These are phyloP conservation scores for Ochlodes sylvanus DNA, from an alignment of 2,888 invertebrate genomes.

Conservation along the genomic window DNA sequence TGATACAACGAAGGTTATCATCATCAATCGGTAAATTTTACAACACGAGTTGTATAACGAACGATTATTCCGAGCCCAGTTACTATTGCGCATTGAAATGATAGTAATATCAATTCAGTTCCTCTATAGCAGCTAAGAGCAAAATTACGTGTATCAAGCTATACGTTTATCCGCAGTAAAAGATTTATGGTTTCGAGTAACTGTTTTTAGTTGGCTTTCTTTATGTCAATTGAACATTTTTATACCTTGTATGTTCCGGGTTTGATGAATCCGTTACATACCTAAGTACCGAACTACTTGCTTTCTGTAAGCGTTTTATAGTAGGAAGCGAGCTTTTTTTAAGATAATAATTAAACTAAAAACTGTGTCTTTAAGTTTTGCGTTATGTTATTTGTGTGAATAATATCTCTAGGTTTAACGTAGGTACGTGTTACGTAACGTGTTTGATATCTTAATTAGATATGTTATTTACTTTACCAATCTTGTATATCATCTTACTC, in stretches of 20 bases:
- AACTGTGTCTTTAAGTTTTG: too few species aligned
- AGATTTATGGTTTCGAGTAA: slow-evolving; percentile 17
- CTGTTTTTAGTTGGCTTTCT: not conserved
- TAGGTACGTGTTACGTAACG: too few species aligned
- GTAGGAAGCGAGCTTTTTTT: too few species aligned
- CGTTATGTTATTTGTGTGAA: too few species aligned
- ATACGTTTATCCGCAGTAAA: slow-evolving; percentile 21
- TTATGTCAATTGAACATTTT: not conserved
- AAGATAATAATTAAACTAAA: too few species aligned
- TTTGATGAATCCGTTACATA: not conserved
- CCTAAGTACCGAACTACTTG: too few species aligned
- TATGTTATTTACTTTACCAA: too few species aligned
- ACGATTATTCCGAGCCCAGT: slow-evolving; percentile 12
- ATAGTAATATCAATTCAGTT: slow-evolving; percentile 24
- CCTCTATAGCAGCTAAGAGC: slow-evolving; percentile 10
- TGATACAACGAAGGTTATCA: not conserved
- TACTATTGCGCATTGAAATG: slow-evolving; percentile 16
- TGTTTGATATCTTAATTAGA: too few species aligned
- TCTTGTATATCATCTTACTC: too few species aligned
- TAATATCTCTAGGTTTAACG: too few species aligned
- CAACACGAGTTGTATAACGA: slow-evolving; percentile 10
- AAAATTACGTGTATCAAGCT: slow-evolving; percentile 11
- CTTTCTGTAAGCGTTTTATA: too few species aligned
- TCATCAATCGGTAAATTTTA: slow-evolving; percentile 12
- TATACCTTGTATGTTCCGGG: not conserved